Evolutionary conservation across 1,140 invertebrate genomes (phyloP), one percentile per base, ranked within the genome.

Genomic region (Aphis craccivora): DNA sequence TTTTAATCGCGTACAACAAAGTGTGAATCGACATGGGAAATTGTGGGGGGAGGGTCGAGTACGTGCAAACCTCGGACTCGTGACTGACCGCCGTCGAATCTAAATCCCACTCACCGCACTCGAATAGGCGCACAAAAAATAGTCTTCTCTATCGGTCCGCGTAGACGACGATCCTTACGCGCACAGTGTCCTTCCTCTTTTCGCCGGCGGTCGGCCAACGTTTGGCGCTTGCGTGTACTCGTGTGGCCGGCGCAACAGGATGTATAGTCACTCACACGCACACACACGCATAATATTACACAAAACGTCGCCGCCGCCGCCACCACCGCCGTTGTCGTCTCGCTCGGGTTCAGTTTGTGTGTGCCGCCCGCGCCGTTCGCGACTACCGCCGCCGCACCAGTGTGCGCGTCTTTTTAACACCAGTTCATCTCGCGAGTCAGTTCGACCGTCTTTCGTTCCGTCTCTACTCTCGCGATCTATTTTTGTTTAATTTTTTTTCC

Each of bases 341-440:
- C 84, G 84, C 9, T 25, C 25, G 84, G 30, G 84, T 86, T 86
- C 84, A 86, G 84, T 86, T 25, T 86, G 84, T 45, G 84, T 86
- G 84, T 86, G 84, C 84, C 84, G 84, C 23, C 40, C 84, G 84
- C 84, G 84, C 43, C 40, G 84, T 86, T 86, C 84, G 84, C 84
- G 84, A 86, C 84, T 45, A 45, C 40, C 40, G 40, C 40, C 40
- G 83, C 83, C 83, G 81, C 37, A 3, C 37, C 37, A 40, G 83
- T 86, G 84, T 83, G 76, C 76, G 76, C 76, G 76, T 14, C 76
- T 83, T 83, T 83, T 83, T 37, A 35, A 37, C 76, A 83, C 35
- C 76, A 83, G n/a, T 37, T 83, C 76, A 83, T 83, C 76, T 83
- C 76, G 18, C 40, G 18, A 25, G 84, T 86, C 84, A 6, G 37